A percentile compares a stretch with the other conserved stretches of the same genome.
Evolutionary conservation across 1,140 invertebrate genomes (phyloP).

Genomic region (Vanessa atalanta): DNA sequence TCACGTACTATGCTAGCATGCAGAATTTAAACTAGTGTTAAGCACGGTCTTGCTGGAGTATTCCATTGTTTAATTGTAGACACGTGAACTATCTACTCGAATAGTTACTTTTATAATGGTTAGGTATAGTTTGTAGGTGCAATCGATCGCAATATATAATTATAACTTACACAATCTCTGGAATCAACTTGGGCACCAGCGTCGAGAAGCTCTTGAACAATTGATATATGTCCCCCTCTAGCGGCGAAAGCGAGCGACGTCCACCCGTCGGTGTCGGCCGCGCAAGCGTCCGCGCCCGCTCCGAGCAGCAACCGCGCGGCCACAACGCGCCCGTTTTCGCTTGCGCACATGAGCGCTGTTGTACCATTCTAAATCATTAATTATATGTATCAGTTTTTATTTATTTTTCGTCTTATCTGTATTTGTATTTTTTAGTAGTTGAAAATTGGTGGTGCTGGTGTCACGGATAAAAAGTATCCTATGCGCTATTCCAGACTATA

Average conservation of each 20-base stretch:
- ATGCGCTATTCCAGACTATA: no score
- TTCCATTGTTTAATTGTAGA: neutral
- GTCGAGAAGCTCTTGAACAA: conserved; percentile 92
- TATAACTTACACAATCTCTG: conserved; percentile 90
- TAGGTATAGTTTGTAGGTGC: no score
- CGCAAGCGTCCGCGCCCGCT: conserved; percentile 93
- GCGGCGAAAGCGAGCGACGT: conserved; percentile 93
- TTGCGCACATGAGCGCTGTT: conserved; percentile 94
- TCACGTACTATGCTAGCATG: neutral
- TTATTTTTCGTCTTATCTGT: neutral
- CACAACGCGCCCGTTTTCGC: conserved; percentile 88
- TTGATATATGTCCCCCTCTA: conserved; percentile 92
- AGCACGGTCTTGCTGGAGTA: neutral
- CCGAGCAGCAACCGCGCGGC: conserved; percentile 92
- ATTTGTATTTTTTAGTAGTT: no score
- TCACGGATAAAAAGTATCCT: no score
- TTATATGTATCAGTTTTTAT: neutral
- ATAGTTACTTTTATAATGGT: neutral
- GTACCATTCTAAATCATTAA: conserved; percentile 88
- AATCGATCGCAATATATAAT: no score
- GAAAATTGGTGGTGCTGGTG: no score
- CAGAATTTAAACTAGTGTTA: neutral
- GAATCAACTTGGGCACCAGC: conserved; percentile 94
- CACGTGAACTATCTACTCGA: neutral
- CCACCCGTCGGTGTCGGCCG: conserved; percentile 97